A percentile compares a stretch with the other conserved stretches of the same genome.
These are phyloP conservation scores for Acanthurus lineatus DNA, from an alignment of 2,797 vertebrate genomes.

Conservation along the genomic window DNA sequence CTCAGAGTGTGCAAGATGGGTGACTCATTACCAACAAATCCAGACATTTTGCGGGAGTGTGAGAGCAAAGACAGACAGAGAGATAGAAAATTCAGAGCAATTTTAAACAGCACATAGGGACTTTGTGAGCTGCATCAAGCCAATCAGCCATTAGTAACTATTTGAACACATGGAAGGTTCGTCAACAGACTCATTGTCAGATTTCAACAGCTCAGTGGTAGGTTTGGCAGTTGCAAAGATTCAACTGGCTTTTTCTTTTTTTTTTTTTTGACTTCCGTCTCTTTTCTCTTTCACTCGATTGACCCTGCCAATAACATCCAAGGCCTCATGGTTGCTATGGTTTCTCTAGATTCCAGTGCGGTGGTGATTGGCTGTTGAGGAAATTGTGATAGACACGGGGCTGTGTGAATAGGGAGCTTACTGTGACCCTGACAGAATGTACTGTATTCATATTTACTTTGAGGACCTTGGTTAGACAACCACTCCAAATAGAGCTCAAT, in stretches of 20 bases:
- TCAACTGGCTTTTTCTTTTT: constrained; percentile 52
- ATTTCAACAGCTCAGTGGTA: constrained; percentile 49
- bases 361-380: constrained; percentile 75
- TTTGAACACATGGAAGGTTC: constrained; percentile 38
- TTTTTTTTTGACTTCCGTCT: constrained; percentile 73
- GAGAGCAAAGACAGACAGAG: constrained; percentile 26
- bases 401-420: constrained; percentile 74
- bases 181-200: constrained; percentile 60
- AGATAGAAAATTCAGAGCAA: constrained; percentile 33
- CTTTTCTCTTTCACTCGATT: constrained; percentile 66
- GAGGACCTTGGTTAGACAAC: constrained; percentile 67
- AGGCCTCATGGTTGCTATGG: constrained; percentile 82
- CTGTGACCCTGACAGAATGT: constrained; percentile 77
- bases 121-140: constrained; percentile 33
- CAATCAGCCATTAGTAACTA: constrained; percentile 32
- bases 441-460: constrained; percentile 81
- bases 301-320: constrained; percentile 77
- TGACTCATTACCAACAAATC: constrained; percentile 38
- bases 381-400: constrained; percentile 61
- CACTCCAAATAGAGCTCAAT: constrained; percentile 69
- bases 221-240: constrained; percentile 54
- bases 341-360: constrained; percentile 68
- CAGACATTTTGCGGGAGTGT: constrained; percentile 20
- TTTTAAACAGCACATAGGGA: constrained; percentile 19
- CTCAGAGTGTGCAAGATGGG: constrained; percentile 33